A percentile compares a stretch with the other conserved stretches of the same genome.
phyloP scores from a whole-genome alignment of 1,140 invertebrate genomes.

The Drosophila guanche region DNA sequence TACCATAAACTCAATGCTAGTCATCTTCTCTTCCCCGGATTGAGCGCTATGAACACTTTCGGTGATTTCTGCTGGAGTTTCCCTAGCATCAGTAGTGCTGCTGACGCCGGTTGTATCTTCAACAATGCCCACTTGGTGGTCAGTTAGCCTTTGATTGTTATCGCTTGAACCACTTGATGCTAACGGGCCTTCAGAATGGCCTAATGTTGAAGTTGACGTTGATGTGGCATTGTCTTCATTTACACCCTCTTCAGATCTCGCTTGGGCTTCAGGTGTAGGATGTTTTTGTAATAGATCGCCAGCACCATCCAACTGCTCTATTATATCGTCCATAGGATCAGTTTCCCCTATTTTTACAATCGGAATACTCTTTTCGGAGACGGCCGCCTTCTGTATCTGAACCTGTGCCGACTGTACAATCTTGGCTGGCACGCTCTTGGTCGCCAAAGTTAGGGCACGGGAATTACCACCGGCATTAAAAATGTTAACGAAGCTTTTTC shows the following conservation, averaged over 20 bases:
- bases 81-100: slow-evolving; percentile 53
- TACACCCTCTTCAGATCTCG: slow-evolving; percentile 24
- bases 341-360: slow-evolving; percentile 32
- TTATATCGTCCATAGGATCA: slow-evolving; percentile 79
- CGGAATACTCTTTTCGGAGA: slow-evolving; percentile 42
- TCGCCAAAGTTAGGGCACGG: slow-evolving; percentile 58
- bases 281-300: slow-evolving; percentile 46
- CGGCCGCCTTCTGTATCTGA: slow-evolving; percentile 43
- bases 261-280: slow-evolving; percentile 1
- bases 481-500: slow-evolving; percentile 75
- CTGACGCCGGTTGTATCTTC: slow-evolving; percentile 64
- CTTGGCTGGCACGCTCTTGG: slow-evolving; percentile 69
- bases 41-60: not conserved
- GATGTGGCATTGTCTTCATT: slow-evolving; percentile 39
- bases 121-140: not conserved
- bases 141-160: not conserved
- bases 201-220: slow-evolving; percentile 18
- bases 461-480: slow-evolving; percentile 58
- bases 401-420: slow-evolving; percentile 64
- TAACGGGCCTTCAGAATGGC: not conserved
- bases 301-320: slow-evolving; percentile 81
- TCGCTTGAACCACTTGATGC: not conserved
- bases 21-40: not conserved
- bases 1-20: slow-evolving; percentile 11
- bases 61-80: not conserved